A percentile compares a stretch with the other conserved stretches of the same genome.
Conservation (phyloP, 2,888 invertebrate genomes). For the Rotaria magnacalcarata region DNA sequence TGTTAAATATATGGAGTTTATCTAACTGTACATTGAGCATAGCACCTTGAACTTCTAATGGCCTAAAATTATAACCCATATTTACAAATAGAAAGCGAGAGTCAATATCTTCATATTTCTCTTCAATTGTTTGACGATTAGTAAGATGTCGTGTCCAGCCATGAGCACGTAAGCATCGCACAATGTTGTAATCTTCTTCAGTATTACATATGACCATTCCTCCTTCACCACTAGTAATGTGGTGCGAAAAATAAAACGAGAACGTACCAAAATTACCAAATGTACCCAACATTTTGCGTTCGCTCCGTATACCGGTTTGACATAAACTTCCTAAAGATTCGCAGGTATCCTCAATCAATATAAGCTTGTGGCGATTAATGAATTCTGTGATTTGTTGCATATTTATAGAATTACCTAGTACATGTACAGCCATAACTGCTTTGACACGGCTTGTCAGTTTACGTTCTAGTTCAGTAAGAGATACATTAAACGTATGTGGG, state of each 20-base stretch:
- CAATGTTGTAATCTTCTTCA: not conserved
- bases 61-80: slow-evolving; percentile 1
- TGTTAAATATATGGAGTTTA: not conserved
- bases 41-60: not conserved
- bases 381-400: not conserved
- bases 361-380: not conserved
- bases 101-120: not conserved
- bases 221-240: not conserved
- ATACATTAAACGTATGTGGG: not conserved
- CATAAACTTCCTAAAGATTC: not conserved
- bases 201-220: not conserved
- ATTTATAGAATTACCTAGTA: not conserved
- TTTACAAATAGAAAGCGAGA: not conserved
- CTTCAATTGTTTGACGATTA: not conserved
- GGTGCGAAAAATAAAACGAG: not conserved
- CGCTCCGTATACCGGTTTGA: not conserved
- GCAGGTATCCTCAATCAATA: not conserved
- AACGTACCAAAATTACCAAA: not conserved
- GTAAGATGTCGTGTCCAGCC: not conserved
- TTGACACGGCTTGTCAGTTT: not conserved
- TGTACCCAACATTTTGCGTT: not conserved
- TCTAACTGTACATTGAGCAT: not conserved
- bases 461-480: not conserved
- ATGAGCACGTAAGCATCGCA: not conserved
- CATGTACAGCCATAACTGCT: not conserved